Evolutionary conservation across 2,888 invertebrate species (phyloP), one percentile per base, ranked within the genome.

Genomic region (Seladonia tumulorum): DNA sequence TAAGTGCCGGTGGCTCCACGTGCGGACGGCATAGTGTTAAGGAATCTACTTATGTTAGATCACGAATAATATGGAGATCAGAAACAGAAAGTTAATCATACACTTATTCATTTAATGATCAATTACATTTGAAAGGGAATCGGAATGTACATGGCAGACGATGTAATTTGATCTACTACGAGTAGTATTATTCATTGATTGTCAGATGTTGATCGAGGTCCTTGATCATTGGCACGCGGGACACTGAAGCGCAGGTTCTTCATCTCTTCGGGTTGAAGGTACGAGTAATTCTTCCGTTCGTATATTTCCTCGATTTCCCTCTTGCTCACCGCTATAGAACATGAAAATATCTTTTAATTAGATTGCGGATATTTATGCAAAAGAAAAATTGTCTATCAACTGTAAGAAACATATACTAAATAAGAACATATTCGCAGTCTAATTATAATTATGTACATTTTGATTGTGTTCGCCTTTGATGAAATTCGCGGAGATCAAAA

Each of bases 281-380:
- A 91, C 2, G 87, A 79, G 71, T 94, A 94, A 87, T 94, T 94
- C 83, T 94, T 94, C 78, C 85, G 66, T 76, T 94, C 92, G 82
- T 93, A 93, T 72, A 93, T 91, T 71, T 80, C 78, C 8, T 82
- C 80, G 2, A 85, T 79, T 47, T 92, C 92, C 5, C 79, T 74
- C 68, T 84, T 79, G 14, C 35, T 72, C 7, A 85, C 57, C 18
- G 42, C 88, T 88, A 12, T 8, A 49, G 49, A 1, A 42, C 53
- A 53, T 53, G 0, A 3, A 10, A 22, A 53, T 22, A 3, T 22
- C 1, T 53, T 53, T 53, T 53, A 53, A 53, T 18, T 2, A 22
- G 49, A 18, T 49, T 18, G 49, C 49, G 49, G 47, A 18, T 18
- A 5, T 49, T 4, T 18, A 18, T 49, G 22, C 5, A 8, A 49